These are phyloP conservation scores for Pedionomus torquatus DNA, from an alignment of 2,113 vertebrate genomes.

Conservation along the genomic window DNA sequence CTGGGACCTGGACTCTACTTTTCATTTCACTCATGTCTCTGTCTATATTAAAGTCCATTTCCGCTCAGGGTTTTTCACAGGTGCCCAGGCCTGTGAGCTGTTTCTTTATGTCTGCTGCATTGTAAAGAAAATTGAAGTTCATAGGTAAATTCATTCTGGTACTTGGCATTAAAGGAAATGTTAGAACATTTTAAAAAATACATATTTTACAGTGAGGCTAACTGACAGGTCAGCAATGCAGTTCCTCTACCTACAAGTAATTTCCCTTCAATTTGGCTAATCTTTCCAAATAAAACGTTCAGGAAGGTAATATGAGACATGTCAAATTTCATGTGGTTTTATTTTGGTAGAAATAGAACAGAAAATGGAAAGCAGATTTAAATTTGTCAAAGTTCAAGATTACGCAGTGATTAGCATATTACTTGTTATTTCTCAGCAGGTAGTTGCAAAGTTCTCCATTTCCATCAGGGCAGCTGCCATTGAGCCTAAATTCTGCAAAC, in stretches of 20 bases:
- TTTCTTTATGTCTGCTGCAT: background rate
- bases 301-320: background rate
- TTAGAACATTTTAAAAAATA: background rate
- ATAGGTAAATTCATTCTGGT: background rate
- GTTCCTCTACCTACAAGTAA: background rate
- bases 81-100: background rate
- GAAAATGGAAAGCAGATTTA: background rate
- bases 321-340: background rate
- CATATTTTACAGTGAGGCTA: background rate
- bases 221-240: background rate
- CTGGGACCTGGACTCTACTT: background rate
- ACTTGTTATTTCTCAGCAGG: background rate
- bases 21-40: background rate
- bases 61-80: background rate
- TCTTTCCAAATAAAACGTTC: background rate
- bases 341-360: background rate
- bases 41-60: background rate
- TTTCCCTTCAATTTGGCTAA: constrained; percentile 5
- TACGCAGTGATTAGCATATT: background rate
- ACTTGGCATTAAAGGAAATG: background rate
- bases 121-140: background rate
- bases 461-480: background rate
- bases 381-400: background rate
- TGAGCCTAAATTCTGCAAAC: background rate
- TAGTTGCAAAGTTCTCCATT: background rate